Evolutionary conservation across 2,113 vertebrate species (phyloP), one percentile per base, ranked within the genome.

Genomic region (Seriola dumerili): DNA sequence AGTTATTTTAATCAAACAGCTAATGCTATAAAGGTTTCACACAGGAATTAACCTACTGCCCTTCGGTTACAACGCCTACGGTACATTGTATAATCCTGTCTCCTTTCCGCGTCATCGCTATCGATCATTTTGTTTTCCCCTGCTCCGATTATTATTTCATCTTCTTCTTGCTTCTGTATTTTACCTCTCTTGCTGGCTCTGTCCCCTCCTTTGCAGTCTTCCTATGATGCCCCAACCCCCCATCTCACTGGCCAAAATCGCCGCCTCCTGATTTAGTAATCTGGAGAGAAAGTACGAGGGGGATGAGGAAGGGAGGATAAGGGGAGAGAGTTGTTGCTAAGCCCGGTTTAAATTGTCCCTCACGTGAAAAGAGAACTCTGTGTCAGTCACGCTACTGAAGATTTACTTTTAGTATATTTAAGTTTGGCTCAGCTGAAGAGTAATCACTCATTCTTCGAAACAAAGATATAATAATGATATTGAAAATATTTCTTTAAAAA

Each of bases 21-120:
- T 89, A 91, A 93, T 92, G 88, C 86, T 90, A 81, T 89, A 83
- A 91, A 85, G 81, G 87, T 85, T 87, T 89, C 82, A 83, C 79
- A 61, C 42, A 6, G 61, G 80, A 87, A 88, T 92, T 91, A 90
- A 87, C 90, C 91, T 85, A 58, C 80, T 91, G 91, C 76, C 83
- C 76, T 55, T 36, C 59, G 34, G 72, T 86, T 72, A 78, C 74
- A 42, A 48, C 61, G 58, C 75, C 72, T 61, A 58, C 80, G 52
- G 76, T 2, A 8, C 78, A 25, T 91, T 86, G 63, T 59, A 44
- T 88, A 88, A 91, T 71, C 44, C 78, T 34, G 46, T 58, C 6
- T 81, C 54, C 82, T 64, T 74, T 85, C 72, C n/a, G 2, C 21
- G 29, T 72, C 81, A 16, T 29, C 8, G 3, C 21, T 36, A 69